A percentile compares a stretch with the other conserved stretches of the same genome.
Conservation (phyloP, 1,140 invertebrate species). For the Panagrolaimus sp. region DNA sequence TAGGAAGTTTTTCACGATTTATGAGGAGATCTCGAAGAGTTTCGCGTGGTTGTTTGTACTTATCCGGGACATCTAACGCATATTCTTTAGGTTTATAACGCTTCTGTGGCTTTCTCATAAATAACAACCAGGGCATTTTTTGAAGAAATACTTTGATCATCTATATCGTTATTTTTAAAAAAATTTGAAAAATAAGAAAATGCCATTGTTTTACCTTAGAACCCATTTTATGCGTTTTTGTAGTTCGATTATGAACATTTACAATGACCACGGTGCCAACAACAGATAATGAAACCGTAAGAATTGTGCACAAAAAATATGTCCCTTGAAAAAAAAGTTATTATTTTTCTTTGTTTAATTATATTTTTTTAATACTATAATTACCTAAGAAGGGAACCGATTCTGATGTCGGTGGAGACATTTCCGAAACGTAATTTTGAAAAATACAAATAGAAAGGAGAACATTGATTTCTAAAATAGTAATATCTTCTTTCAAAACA, state of each 20-base stretch:
- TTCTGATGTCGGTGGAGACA: conserved; percentile 91
- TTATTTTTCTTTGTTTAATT: neutral
- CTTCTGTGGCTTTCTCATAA: conserved; percentile 34
- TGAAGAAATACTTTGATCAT: conserved; percentile 31
- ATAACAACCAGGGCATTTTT: conserved; percentile 34
- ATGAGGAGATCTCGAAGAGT: conserved; percentile 14
- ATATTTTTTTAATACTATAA: neutral
- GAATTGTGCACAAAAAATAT: conserved; percentile 99
- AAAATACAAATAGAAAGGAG: conserved; percentile 60
- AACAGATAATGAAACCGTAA: conserved; percentile 97
- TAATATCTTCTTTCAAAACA: neutral
- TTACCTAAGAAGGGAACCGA: conserved; percentile 90
- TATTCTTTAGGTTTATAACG: conserved; percentile 18
- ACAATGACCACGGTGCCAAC: conserved; percentile 95
- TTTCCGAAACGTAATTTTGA: conserved; percentile 60
- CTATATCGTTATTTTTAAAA: conserved; percentile 18
- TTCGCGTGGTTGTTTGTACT: neutral
- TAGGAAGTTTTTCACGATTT: conserved; percentile 7
- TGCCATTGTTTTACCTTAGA: conserved; percentile 72
- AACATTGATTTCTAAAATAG: conserved; percentile 77
- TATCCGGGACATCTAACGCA: neutral
- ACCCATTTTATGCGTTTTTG: conserved; percentile 87
- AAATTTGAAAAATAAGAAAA: neutral
- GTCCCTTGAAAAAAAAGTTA: conserved; percentile 72
- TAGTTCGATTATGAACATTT: conserved; percentile 94